phyloP scores from a whole-genome alignment of 2,797 vertebrate species.

The Choloepus didactylus region DNA sequence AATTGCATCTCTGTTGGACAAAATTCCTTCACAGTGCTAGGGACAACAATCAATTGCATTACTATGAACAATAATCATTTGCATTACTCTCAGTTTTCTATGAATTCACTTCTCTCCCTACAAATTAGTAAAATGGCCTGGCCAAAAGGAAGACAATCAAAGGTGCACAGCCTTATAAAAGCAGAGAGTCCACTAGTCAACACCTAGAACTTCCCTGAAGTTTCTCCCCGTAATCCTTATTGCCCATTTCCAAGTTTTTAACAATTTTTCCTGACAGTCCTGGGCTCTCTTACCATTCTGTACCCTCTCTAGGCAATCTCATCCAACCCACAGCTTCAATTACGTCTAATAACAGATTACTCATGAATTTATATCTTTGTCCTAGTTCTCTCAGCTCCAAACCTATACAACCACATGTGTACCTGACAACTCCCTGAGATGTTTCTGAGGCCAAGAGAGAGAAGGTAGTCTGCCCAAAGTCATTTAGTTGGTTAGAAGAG shows the following conservation, averaged over 20 bases:
- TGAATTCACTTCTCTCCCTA: conserved; percentile 1
- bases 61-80: not conserved
- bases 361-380: conserved; percentile 40
- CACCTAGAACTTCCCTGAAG: not conserved
- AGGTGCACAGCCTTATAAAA: not conserved
- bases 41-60: not conserved
- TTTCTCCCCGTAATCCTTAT: not conserved
- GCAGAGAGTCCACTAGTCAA: not conserved
- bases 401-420: not conserved
- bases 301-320: not conserved
- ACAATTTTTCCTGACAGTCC: not conserved
- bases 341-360: not conserved
- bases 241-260: not conserved
- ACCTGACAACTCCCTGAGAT: not conserved
- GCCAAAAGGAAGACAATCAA: not conserved
- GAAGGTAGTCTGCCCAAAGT: not conserved
- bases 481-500: conserved; percentile 48
- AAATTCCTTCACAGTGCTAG: not conserved
- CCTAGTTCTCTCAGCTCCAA: conserved; percentile 33
- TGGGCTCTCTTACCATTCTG: not conserved
- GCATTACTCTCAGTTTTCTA: conserved; percentile 4
- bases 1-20: not conserved
- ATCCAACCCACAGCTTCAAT: not conserved
- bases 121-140: not conserved
- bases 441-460: conserved; percentile 16